A percentile compares a stretch with the other conserved stretches of the same genome.
phyloP scores from a whole-genome alignment of 2,113 vertebrate species.

The Coptodon bakossiorum region DNA sequence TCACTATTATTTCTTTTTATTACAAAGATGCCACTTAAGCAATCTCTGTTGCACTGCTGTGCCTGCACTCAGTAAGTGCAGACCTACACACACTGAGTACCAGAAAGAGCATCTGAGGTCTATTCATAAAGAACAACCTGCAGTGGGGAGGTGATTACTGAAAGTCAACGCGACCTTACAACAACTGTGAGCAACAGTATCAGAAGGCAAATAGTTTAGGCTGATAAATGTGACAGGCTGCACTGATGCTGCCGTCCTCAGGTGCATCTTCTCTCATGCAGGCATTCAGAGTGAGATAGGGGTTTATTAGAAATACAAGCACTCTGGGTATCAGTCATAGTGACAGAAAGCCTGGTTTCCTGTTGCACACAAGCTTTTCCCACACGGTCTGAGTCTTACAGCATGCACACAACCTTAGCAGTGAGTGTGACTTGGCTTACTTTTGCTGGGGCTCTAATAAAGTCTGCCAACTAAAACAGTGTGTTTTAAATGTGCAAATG shows the following conservation, averaged over 20 bases:
- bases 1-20: constrained; percentile 27
- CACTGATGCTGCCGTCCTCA: not conserved
- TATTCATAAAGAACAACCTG: constrained; percentile 13
- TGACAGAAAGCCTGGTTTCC: not conserved
- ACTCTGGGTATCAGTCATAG: not conserved
- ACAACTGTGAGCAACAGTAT: not conserved
- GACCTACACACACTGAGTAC: not conserved
- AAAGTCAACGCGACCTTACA: not conserved
- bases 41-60: not conserved
- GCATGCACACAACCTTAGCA: not conserved
- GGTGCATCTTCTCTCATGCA: not conserved
- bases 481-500: not conserved
- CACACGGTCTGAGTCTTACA: not conserved
- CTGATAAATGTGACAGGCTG: not conserved
- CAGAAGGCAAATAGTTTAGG: not conserved
- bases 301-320: not conserved
- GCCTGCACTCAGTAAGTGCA: not conserved
- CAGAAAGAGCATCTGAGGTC: not conserved
- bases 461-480: not conserved
- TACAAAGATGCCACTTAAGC: constrained; percentile 11
- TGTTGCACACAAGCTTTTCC: not conserved
- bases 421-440: not conserved
- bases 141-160: constrained; percentile 11
- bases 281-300: not conserved
- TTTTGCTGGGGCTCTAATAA: not conserved